Evolutionary conservation across 2,797 vertebrate species (phyloP).

Genomic region (Champsocephalus esox): DNA sequence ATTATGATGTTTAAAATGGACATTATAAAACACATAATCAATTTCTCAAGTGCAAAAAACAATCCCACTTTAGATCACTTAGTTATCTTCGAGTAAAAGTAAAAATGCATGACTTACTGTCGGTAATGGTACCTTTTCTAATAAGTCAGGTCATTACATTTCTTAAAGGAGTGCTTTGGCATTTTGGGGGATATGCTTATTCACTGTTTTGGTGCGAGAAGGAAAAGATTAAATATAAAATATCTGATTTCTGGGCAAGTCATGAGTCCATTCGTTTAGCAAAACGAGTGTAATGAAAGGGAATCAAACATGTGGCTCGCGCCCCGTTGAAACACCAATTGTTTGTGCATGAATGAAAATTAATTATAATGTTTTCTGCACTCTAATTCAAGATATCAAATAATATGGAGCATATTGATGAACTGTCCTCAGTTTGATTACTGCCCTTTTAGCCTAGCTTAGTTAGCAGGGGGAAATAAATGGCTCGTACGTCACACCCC

Average conservation of each 20-base stretch:
- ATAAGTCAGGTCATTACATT: background rate
- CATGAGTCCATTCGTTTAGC: background rate
- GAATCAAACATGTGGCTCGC: background rate
- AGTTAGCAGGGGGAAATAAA: background rate
- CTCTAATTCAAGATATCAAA: too few relatives aligned
- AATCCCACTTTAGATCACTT: background rate
- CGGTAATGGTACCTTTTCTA: too few relatives aligned
- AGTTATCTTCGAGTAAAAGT: too few relatives aligned
- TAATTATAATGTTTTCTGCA: too few relatives aligned
- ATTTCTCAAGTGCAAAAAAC: slow-evolving; percentile 1
- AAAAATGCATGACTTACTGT: too few relatives aligned
- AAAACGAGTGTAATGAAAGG: background rate
- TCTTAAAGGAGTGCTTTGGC: background rate
- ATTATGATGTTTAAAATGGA: background rate
- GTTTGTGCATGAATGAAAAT: background rate
- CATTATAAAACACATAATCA: background rate
- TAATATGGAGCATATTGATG: too few relatives aligned
- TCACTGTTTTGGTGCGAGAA: background rate
- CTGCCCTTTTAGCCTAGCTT: background rate
- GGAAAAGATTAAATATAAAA: background rate
- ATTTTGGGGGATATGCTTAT: background rate
- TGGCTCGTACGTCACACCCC: background rate
- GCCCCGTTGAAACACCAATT: too few relatives aligned
- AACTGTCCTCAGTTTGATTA: background rate
- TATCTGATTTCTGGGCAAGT: background rate